Evolutionary conservation across 2,797 vertebrate genomes (phyloP), one percentile per base, ranked within the genome.

Genomic region (Acrossocheilus wenchowensis): DNA sequence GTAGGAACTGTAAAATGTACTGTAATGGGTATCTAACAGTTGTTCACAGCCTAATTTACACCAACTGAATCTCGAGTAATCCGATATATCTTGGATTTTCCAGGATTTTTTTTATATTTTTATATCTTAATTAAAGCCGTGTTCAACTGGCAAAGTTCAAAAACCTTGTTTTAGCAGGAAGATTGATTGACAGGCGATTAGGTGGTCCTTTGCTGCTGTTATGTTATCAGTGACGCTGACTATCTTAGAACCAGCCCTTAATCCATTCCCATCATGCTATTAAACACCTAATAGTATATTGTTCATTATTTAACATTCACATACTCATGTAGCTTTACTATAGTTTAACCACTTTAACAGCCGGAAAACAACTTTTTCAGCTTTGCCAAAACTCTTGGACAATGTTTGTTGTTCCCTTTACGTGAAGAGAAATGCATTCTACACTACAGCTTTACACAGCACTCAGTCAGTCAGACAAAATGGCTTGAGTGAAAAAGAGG

Each of bases 401-500:
- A 15, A 66, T 17, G 64, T 57, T 17, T 39, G 54, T 81, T n/a
- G 6, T 21, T 74, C 6, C 45, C 8, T 52, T 75, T 84, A 17
- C 45, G 45, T 78, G 45, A 43, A 78, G 60, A 3, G 10, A 68
- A 54, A 43, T 68, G 43, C 30, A 41, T 19, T 66, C 43, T 75
- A 84, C 23, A 23, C n/a, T 19, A 36, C 11, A 34, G 17, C 8
- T 26, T 50, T 71, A 30, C 52, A 50, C 68, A 62, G 14, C 12
- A 62, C 60, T 68, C 34, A 68, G 15, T 6, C n/a, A 79, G 48
- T 26, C 66, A 72, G 48, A 48, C 26, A 80, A 68, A 80, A 80
- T 50, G 68, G 52, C 66, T 60, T 73, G 66, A 45, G 68, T 85
- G 50, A 78, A 74, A 43, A 48, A 87, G 60, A 84, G 41, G 83